Evolutionary conservation across 2,113 vertebrate genomes (phyloP).

Genomic region (Danio rerio): DNA sequence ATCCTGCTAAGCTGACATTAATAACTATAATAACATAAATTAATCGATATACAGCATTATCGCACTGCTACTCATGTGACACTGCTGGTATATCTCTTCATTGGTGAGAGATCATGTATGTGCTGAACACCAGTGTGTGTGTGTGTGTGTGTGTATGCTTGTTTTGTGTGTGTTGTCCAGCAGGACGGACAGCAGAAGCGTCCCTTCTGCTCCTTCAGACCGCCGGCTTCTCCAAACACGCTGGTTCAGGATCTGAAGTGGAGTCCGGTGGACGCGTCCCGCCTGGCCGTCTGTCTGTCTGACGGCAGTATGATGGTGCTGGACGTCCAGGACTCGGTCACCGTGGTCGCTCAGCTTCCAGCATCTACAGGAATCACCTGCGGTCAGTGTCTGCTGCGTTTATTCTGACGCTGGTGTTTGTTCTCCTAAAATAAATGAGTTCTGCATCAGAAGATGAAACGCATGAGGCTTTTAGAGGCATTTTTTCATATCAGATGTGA

Average conservation of each 20-base stretch:
- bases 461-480: too few relatives aligned
- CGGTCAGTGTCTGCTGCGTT: conserved; percentile 76
- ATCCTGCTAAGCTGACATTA: too few relatives aligned
- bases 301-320: conserved; percentile 90
- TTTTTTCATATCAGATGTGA: too few relatives aligned
- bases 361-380: conserved; percentile 84
- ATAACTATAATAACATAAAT: too few relatives aligned
- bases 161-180: not conserved
- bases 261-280: conserved; percentile 82
- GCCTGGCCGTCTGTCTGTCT: conserved; percentile 85
- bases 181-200: conserved; percentile 85
- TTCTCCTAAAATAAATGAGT: too few relatives aligned
- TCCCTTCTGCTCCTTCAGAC: conserved; percentile 83
- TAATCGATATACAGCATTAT: too few relatives aligned
- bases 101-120: not conserved
- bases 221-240: conserved; percentile 68
- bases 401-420: too few relatives aligned
- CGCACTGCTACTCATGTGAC: too few relatives aligned
- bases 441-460: too few relatives aligned
- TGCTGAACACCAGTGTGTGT: too few relatives aligned
- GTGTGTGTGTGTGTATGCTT: not conserved
- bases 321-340: conserved; percentile 83
- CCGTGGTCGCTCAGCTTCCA: conserved; percentile 80
- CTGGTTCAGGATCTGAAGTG: conserved; percentile 90
- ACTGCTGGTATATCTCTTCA: too few relatives aligned